Evolutionary conservation across 2,113 vertebrate species (phyloP).

Genomic region (Phalacrocorax aristotelis): DNA sequence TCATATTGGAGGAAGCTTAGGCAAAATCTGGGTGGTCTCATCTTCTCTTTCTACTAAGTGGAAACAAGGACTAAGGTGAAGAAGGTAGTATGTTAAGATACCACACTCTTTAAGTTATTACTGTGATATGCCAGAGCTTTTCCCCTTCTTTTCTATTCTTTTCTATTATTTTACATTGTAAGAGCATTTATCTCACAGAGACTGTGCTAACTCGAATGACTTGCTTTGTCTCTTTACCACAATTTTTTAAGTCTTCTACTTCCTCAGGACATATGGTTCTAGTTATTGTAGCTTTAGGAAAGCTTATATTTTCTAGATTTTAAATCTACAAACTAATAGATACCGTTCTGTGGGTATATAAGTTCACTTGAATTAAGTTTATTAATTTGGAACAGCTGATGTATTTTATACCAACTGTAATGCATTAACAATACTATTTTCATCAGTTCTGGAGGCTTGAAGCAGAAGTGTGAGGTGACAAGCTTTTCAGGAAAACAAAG

Average conservation of each 20-base stretch:
- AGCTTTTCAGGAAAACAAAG: not conserved
- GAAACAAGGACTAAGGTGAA: not conserved
- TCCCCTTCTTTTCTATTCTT: not conserved
- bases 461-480: not conserved
- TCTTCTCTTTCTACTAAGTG: not conserved
- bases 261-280: not conserved
- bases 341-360: not conserved
- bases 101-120: not conserved
- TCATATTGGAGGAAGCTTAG: not conserved
- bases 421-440: not conserved
- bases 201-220: not conserved
- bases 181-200: not conserved
- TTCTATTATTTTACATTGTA: not conserved
- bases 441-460: not conserved
- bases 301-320: not conserved
- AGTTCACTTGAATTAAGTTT: not conserved
- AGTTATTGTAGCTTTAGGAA: not conserved
- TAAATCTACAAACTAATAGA: not conserved
- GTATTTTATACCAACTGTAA: not conserved
- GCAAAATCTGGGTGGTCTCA: not conserved
- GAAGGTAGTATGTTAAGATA: not conserved
- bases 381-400: not conserved
- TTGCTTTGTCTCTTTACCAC: not conserved
- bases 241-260: not conserved
- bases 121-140: not conserved